Evolutionary conservation across 2,888 invertebrate species (phyloP).

Genomic region (Harmothoe impar): DNA sequence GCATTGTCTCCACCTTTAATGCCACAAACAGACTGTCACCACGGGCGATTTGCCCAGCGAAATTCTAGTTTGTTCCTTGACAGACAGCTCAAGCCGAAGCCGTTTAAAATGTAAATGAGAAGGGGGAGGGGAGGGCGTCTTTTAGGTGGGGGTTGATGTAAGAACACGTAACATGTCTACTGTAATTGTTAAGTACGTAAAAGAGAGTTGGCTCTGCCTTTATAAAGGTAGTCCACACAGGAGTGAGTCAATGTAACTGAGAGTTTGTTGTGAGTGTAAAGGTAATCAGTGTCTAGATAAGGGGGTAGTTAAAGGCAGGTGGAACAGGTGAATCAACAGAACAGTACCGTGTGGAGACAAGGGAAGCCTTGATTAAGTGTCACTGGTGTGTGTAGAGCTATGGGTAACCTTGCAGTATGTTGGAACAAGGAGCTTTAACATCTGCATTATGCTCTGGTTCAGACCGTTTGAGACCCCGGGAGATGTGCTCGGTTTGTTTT

Average conservation of each 20-base stretch:
- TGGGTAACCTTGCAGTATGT: too few species aligned
- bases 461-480: too few species aligned
- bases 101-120: constrained; percentile 62
- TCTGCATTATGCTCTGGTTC: not conserved
- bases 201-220: not conserved
- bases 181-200: constrained; percentile 10
- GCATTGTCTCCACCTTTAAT: not conserved
- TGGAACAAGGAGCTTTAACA: not conserved
- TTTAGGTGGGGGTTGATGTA: constrained; percentile 1
- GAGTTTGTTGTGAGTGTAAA: constrained; percentile 27
- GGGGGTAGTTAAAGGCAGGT: constrained; percentile 35
- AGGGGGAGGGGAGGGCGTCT: not conserved
- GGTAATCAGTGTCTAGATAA: constrained; percentile 49
- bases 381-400: not conserved
- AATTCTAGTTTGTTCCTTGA: constrained; percentile 37
- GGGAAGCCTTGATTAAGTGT: not conserved
- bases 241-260: constrained; percentile 48
- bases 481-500: too few species aligned
- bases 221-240: not conserved
- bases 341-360: not conserved
- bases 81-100: constrained; percentile 53
- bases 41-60: not conserved
- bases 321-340: not conserved
- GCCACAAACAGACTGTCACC: not conserved
- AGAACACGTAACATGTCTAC: constrained; percentile 26